Percentiles rank a stretch among this genome's conserved stretches.
phyloP scores from a whole-genome alignment of 2,113 vertebrate genomes.

The Candoia aspera region DNA sequence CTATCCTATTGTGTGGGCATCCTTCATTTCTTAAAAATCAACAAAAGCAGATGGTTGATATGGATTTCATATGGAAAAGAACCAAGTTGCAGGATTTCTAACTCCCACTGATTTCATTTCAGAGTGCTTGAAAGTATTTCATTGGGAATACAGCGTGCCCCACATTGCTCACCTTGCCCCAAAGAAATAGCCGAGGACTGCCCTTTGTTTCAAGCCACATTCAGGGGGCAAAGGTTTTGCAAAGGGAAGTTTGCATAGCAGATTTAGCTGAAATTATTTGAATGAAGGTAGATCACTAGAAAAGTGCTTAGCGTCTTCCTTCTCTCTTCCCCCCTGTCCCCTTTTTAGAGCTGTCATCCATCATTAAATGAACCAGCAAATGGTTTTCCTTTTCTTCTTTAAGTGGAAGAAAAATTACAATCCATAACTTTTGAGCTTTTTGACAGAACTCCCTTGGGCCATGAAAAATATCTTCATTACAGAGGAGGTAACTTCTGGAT shows the following conservation, averaged over 20 bases:
- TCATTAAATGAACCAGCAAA: background rate
- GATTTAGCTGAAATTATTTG: background rate
- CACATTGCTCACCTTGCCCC: background rate
- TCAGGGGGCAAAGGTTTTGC: background rate
- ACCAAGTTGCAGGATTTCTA: background rate
- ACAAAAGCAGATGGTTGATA: background rate
- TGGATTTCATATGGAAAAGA: background rate
- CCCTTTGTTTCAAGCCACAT: background rate
- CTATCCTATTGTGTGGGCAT: background rate
- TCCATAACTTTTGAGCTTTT: background rate
- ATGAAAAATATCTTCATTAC: constrained; percentile 9
- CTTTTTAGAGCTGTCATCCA: background rate
- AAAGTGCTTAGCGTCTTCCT: no score
- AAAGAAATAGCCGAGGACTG: background rate
- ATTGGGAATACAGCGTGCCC: no score
- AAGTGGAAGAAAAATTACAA: background rate
- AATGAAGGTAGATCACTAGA: background rate
- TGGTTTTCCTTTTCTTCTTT: no score
- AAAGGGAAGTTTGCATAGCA: background rate
- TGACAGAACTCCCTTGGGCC: background rate
- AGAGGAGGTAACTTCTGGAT: background rate
- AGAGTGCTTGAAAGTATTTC: background rate
- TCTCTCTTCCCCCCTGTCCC: background rate
- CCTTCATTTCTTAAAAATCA: background rate
- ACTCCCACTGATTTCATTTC: background rate